Conservation (phyloP, 2,113 vertebrate genomes). For the Bostrychus sinensis region DNA sequence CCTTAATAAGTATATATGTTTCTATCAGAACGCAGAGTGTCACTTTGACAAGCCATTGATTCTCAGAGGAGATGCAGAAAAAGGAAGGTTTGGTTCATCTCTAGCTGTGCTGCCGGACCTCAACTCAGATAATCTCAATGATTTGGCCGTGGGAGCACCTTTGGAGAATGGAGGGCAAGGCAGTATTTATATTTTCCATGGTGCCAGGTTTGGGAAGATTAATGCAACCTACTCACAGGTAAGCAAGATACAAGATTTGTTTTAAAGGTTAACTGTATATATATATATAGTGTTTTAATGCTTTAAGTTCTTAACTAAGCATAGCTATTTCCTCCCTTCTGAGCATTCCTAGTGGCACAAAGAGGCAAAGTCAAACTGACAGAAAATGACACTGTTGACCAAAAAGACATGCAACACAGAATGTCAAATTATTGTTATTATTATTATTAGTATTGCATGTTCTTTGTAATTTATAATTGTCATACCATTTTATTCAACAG, state of each 20-base stretch:
- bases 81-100: slow-evolving; percentile 76
- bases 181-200: slow-evolving; percentile 79
- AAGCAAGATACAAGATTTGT: background rate
- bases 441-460: background rate
- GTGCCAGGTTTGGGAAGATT: slow-evolving; percentile 41
- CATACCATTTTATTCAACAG: slow-evolving; percentile 43
- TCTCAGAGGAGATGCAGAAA: slow-evolving; percentile 56
- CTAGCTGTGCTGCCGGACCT: slow-evolving; percentile 75
- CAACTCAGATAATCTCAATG: slow-evolving; percentile 61
- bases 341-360: no score
- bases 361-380: no score
- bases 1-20: slow-evolving; percentile 4
- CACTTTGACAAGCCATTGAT: slow-evolving; percentile 20
- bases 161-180: slow-evolving; percentile 75
- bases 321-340: background rate
- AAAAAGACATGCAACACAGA: background rate
- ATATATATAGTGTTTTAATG: no score
- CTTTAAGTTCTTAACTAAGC: no score
- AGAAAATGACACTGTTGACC: no score
- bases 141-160: slow-evolving; percentile 79
- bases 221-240: slow-evolving; percentile 71
- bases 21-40: slow-evolving; percentile 40
- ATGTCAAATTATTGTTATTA: no score
- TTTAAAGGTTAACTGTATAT: no score
- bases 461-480: background rate